A percentile compares a stretch with the other conserved stretches of the same genome.
These are phyloP conservation scores for Phoebastria nigripes DNA, from an alignment of 2,797 vertebrate genomes.

Conservation along the genomic window DNA sequence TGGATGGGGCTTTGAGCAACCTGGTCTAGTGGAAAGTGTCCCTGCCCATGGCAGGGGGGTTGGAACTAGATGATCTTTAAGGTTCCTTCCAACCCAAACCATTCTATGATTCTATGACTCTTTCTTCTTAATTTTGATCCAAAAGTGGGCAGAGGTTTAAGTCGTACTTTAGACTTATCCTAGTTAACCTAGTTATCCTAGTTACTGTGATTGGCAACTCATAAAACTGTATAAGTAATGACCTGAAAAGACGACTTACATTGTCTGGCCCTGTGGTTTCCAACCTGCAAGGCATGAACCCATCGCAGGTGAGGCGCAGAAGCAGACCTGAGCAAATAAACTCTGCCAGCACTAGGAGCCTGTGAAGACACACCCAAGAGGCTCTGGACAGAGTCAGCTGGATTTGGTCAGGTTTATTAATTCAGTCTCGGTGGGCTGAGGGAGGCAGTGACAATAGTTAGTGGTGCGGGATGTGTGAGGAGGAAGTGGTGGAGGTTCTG, in stretches of 20 bases:
- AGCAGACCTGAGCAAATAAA: neutral
- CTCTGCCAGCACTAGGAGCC: neutral
- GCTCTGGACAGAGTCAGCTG: neutral
- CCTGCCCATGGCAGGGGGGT: too few relatives aligned
- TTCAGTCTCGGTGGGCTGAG: neutral
- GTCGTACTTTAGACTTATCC: neutral
- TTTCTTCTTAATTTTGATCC: neutral
- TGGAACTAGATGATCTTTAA: too few relatives aligned
- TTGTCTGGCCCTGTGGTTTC: conserved; percentile 1
- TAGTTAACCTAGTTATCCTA: neutral
- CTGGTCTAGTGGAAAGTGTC: too few relatives aligned
- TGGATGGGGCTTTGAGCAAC: too few relatives aligned
- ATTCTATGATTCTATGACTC: neutral
- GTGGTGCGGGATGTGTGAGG: neutral
- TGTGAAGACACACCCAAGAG: neutral
- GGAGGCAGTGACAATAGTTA: neutral
- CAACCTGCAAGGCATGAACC: neutral
- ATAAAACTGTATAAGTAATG: neutral
- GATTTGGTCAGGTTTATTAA: neutral
- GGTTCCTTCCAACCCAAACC: too few relatives aligned
- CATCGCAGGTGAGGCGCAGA: neutral
- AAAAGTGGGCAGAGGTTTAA: neutral
- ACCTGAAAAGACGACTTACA: neutral
- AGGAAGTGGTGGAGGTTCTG: conserved; percentile 33
- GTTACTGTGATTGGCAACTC: neutral